Conservation (phyloP, 2,797 vertebrate species). For the Phrynocephalus guinanensis region DNA sequence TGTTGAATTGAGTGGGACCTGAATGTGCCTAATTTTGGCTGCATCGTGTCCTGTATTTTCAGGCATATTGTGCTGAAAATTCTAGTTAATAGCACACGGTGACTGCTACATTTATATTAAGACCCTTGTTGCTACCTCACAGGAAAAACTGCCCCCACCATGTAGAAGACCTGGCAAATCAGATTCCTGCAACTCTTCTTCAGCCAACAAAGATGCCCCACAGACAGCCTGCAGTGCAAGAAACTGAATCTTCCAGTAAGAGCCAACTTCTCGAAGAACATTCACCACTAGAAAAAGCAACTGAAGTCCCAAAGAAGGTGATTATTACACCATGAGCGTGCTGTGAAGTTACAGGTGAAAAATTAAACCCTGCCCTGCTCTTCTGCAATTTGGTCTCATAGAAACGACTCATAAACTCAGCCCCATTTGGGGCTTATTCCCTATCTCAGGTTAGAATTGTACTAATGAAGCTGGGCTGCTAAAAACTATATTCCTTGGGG, state of each 20-base stretch:
- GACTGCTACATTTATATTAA: no score
- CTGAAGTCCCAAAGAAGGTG: conserved; percentile 41
- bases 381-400: neutral
- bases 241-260: neutral
- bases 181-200: conserved; percentile 19
- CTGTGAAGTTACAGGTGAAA: neutral
- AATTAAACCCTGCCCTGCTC: neutral
- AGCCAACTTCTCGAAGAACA: neutral
- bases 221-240: neutral
- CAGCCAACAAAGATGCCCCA: conserved; percentile 23
- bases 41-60: no score
- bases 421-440: neutral
- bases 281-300: neutral
- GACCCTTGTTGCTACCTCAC: conserved; percentile 42
- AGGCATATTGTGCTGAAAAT: no score
- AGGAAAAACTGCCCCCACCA: conserved; percentile 59
- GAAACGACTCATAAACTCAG: neutral
- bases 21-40: no score
- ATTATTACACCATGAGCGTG: neutral
- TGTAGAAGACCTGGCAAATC: conserved; percentile 49
- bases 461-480: neutral
- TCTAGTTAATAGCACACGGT: no score
- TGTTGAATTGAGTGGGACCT: no score
- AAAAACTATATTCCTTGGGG: neutral
- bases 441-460: neutral